Base-by-base conservation (phyloP, 37 sponge, comb jelly and placozoan genomes). In the Beroe forskalii region DNA sequence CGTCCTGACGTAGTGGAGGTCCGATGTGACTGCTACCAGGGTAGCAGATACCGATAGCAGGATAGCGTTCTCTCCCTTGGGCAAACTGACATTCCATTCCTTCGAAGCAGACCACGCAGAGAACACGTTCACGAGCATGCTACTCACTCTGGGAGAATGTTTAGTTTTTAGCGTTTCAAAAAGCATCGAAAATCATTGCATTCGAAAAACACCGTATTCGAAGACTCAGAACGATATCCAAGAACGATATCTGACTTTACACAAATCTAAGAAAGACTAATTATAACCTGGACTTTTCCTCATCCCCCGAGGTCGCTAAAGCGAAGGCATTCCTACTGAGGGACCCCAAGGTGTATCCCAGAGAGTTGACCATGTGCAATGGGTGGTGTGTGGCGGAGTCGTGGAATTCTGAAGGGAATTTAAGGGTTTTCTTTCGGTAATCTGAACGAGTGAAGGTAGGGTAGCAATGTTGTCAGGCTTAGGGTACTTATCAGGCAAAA, bases 381-480 rank as follows among this genome's bases (percentile, higher is more conserved):
- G 86, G 86, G 48, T 80, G 86, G 55, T 80, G 86, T 24, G 86
- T 80, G 22, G 86, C 35, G 2, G 86, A 80, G 31, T 80, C 86
- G 31, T 80, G 86, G 40, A 80, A 80, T 8, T 80, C 86, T 80
- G 48, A 23, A 24, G 39, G 30, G 28, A 25, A n/a, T n/a, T n/a
- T n/a, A 17, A 17, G 60, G 60, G 60, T 55, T 55, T 9, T 9
- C 14, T 55, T 55, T 20, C 60, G n/a, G n/a, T n/a, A n/a, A n/a
- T n/a, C n/a, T n/a, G n/a, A n/a, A n/a, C n/a, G n/a, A n/a, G n/a
- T n/a, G n/a, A n/a, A n/a, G n/a, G n/a, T n/a, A n/a, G n/a, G n/a
- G n/a, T n/a, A n/a, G n/a, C n/a, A n/a, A n/a, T n/a, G n/a, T n/a
- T n/a, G n/a, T n/a, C n/a, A n/a, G n/a, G n/a, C n/a, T n/a, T n/a